phyloP scores from a whole-genome alignment of 2,797 vertebrate genomes.

The Macropodus opercularis region DNA sequence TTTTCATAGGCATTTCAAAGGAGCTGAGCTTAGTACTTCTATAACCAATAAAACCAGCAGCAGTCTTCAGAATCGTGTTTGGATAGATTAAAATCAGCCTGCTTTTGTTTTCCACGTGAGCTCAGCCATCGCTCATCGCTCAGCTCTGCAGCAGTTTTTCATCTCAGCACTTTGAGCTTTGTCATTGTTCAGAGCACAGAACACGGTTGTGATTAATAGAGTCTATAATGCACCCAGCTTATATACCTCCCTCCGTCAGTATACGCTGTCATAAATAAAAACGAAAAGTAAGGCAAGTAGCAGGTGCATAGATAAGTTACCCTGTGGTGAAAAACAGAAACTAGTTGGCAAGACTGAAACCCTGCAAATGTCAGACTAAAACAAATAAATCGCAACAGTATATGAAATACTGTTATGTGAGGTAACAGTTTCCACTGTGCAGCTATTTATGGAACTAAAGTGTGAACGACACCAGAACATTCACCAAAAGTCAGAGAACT shows the following conservation, averaged over 20 bases:
- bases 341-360: conserved; percentile 1
- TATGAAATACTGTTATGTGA: not conserved
- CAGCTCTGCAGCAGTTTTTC: conserved; percentile 18
- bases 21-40: not conserved
- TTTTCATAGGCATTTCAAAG: too few species aligned
- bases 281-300: conserved; percentile 27
- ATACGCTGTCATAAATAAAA: conserved; percentile 36
- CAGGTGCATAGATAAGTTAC: conserved; percentile 24
- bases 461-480: too few species aligned
- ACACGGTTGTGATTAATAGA: conserved; percentile 52
- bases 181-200: conserved; percentile 39
- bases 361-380: conserved; percentile 22
- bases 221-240: conserved; percentile 34
- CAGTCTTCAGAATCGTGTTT: conserved; percentile 8
- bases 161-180: conserved; percentile 30
- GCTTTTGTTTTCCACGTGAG: conserved; percentile 38
- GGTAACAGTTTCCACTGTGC: too few species aligned
- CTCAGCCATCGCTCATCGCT: conserved; percentile 8
- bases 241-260: conserved; percentile 6
- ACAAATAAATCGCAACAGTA: not conserved
- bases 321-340: conserved; percentile 6
- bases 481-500: too few species aligned
- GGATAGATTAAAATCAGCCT: conserved; percentile 30
- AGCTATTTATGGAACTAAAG: too few species aligned
- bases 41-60: conserved; percentile 6